These are phyloP conservation scores for Cataglyphis cursor DNA, from an alignment of 2,888 invertebrate species.

Conservation along the genomic window DNA sequence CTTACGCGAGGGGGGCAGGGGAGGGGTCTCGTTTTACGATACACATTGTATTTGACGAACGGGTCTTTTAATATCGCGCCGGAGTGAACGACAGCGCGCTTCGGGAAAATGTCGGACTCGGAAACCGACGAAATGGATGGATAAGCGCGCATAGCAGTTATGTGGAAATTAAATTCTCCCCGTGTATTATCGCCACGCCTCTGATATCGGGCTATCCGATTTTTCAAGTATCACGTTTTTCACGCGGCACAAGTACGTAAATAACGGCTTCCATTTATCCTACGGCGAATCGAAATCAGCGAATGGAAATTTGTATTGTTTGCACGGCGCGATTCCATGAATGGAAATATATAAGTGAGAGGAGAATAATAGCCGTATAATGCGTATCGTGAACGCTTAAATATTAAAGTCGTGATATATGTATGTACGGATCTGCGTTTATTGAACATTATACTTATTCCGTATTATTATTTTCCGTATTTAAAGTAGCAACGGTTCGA, in stretches of 20 bases:
- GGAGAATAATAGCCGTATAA: background rate
- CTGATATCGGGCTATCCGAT: constrained; percentile 5
- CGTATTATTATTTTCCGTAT: constrained; percentile 9
- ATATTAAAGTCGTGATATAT: constrained; percentile 1
- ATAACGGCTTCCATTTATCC: constrained; percentile 32
- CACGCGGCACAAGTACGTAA: constrained; percentile 21
- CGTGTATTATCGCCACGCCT: constrained; percentile 28
- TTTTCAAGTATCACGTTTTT: constrained; percentile 40
- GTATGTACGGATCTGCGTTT: background rate
- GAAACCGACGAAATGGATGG: constrained; percentile 38
- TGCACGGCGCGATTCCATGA: constrained; percentile 17
- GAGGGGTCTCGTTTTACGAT: constrained; percentile 19
- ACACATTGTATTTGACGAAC: constrained; percentile 26
- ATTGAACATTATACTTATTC: background rate
- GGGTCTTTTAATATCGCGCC: constrained; percentile 48
- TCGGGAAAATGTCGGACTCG: background rate
- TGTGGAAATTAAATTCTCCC: constrained; percentile 43
- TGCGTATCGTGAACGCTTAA: background rate
- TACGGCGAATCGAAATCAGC: constrained; percentile 34
- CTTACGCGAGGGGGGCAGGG: background rate
- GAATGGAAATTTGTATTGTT: constrained; percentile 36
- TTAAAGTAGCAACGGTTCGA: background rate
- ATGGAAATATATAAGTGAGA: constrained; percentile 28
- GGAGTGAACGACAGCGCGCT: constrained; percentile 7
- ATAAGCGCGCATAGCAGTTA: constrained; percentile 37